Percentiles rank a stretch among this genome's conserved stretches.
These are phyloP conservation scores for Lysiphlebus fabarum DNA, from an alignment of 1,140 invertebrate species.

Conservation along the genomic window DNA sequence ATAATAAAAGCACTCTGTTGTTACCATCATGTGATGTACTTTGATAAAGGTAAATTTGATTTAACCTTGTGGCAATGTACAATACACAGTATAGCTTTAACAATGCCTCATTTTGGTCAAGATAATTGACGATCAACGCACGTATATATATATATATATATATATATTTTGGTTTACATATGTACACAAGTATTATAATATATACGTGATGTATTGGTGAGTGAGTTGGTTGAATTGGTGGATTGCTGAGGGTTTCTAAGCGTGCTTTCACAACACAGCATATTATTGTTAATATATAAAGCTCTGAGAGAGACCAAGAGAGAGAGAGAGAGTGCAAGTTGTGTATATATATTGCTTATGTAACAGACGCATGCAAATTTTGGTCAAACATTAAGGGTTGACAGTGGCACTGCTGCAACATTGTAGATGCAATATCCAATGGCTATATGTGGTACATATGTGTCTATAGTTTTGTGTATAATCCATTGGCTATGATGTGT, in stretches of 20 bases:
- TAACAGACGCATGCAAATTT: slow-evolving; percentile 54
- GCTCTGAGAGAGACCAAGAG: slow-evolving; percentile 18
- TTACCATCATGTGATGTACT: no score
- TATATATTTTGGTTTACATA: no score
- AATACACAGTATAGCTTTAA: no score
- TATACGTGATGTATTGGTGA: no score
- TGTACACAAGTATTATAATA: no score
- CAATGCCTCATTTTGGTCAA: slow-evolving; percentile 4
- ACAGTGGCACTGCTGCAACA: slow-evolving; percentile 32
- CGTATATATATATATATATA: background rate
- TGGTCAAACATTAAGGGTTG: slow-evolving; percentile 45
- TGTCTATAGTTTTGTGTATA: background rate
- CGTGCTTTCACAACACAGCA: background rate
- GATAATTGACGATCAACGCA: slow-evolving; percentile 12
- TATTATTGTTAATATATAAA: slow-evolving; percentile 31
- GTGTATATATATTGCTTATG: no score
- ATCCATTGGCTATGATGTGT: no score
- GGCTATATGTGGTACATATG: background rate
- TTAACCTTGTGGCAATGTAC: no score
- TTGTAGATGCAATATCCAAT: slow-evolving; percentile 2
- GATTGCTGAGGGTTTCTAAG: background rate
- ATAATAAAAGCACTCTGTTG: no score
- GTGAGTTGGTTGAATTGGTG: background rate
- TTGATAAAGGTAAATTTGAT: no score
- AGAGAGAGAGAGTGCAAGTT: no score